Conservation (phyloP, 2,888 invertebrate species). For the Synanthedon formicaeformis region DNA sequence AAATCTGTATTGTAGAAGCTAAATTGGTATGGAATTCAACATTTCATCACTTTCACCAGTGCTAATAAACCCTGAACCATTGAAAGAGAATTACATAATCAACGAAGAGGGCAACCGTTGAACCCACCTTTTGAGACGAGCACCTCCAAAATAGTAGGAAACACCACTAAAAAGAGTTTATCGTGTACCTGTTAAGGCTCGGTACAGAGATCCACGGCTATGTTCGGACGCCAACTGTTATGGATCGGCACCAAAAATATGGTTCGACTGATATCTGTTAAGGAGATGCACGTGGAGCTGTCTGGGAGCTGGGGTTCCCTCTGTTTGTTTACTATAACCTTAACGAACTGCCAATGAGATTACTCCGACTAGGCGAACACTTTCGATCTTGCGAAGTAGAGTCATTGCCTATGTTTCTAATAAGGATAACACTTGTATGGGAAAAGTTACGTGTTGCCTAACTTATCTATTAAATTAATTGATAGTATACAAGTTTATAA, state of each 20-base stretch:
- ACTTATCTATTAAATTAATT: too few relatives aligned
- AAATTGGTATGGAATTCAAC: background rate
- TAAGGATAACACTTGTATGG: too few relatives aligned
- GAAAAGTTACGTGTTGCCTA: too few relatives aligned
- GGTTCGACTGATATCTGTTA: slow-evolving; percentile 35
- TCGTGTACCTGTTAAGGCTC: slow-evolving; percentile 46
- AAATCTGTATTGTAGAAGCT: too few relatives aligned
- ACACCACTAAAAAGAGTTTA: slow-evolving; percentile 41
- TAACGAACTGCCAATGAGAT: too few relatives aligned
- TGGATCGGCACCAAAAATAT: slow-evolving; percentile 59
- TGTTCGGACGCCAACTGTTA: slow-evolving; percentile 39
- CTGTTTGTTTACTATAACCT: slow-evolving; percentile 8
- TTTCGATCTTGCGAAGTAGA: too few relatives aligned
- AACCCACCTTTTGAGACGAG: slow-evolving; percentile 26
- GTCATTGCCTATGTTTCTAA: too few relatives aligned
- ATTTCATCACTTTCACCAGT: background rate
- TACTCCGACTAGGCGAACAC: too few relatives aligned
- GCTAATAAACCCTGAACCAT: background rate
- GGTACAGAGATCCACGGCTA: slow-evolving; percentile 39
- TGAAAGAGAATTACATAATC: slow-evolving; percentile 30
- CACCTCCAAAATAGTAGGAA: slow-evolving; percentile 45
- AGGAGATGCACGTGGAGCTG: slow-evolving; percentile 53
- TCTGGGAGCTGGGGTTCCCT: slow-evolving; percentile 32
- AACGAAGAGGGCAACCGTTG: slow-evolving; percentile 12
- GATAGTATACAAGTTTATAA: too few relatives aligned